Evolutionary conservation across 2,113 vertebrate genomes (phyloP).

Genomic region (Syrrhaptes paradoxus): DNA sequence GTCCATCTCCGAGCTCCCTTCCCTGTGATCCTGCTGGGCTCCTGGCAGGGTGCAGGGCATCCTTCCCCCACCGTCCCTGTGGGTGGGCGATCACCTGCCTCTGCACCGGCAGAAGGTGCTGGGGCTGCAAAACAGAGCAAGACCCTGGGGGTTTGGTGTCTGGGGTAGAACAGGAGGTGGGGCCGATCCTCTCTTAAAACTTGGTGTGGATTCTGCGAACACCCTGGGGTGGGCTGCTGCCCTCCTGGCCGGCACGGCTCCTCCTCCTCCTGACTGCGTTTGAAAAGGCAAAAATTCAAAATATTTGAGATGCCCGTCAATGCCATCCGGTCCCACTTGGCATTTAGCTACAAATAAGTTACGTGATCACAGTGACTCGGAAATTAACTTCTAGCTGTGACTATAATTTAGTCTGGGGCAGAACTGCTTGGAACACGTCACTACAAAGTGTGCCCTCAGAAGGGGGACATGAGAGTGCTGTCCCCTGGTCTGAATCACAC

Average conservation of each 20-base stretch:
- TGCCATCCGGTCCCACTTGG: rapidly evolving
- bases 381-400: not conserved
- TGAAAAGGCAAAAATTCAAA: not conserved
- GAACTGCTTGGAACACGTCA: rapidly evolving
- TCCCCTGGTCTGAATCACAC: not conserved
- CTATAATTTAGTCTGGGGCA: not conserved
- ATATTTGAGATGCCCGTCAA: rapidly evolving
- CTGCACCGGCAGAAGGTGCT: not conserved
- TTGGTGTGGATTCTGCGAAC: not conserved
- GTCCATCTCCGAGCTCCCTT: not conserved
- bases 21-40: not conserved
- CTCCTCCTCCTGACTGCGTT: not conserved
- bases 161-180: not conserved
- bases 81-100: not conserved
- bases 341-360: not conserved
- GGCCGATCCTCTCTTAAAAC: not conserved
- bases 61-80: not conserved
- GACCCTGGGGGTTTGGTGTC: not conserved
- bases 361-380: not conserved
- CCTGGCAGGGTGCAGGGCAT: not conserved
- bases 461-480: not conserved
- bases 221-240: not conserved
- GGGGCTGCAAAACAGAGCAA: not conserved
- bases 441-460: rapidly evolving
- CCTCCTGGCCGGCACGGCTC: not conserved